phyloP scores from a whole-genome alignment of 2,113 vertebrate species.

The Grammomys surdaster region DNA sequence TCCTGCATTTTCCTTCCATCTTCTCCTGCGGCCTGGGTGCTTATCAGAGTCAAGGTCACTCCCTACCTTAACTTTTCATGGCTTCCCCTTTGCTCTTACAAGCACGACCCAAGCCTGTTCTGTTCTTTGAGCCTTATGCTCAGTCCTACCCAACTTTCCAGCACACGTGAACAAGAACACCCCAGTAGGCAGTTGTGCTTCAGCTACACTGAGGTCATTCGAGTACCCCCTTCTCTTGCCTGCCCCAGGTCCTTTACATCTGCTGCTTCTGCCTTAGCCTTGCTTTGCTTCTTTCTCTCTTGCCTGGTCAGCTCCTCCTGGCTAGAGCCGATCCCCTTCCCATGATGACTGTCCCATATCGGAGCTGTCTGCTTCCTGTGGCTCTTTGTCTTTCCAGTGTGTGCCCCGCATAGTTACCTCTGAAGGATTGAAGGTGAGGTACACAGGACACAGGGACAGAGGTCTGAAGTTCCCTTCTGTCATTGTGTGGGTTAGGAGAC shows the following conservation, averaged over 20 bases:
- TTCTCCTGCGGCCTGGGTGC: constrained; percentile 63
- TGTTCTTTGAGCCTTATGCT: background rate
- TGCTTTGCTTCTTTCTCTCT: background rate
- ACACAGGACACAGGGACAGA: background rate
- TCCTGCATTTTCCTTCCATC: constrained; percentile 43
- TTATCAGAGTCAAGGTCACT: constrained; percentile 63
- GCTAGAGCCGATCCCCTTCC: background rate
- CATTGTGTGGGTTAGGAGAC: background rate
- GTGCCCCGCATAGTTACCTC: background rate
- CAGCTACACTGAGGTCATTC: background rate
- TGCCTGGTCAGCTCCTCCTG: background rate
- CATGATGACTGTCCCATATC: background rate
- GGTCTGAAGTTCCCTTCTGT: background rate
- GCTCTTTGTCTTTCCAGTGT: background rate
- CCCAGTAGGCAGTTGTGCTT: background rate
- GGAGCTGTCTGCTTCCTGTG: background rate
- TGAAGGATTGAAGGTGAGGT: background rate
- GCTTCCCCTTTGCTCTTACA: constrained; percentile 37
- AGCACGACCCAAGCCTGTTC: constrained; percentile 19
- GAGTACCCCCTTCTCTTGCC: background rate
- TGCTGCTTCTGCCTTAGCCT: background rate
- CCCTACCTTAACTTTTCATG: constrained; percentile 68
- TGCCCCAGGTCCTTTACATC: constrained; percentile 41
- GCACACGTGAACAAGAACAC: background rate
- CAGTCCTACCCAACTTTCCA: background rate